phyloP scores from a whole-genome alignment of 1,140 invertebrate species.

The Drosophila nikananu region DNA sequence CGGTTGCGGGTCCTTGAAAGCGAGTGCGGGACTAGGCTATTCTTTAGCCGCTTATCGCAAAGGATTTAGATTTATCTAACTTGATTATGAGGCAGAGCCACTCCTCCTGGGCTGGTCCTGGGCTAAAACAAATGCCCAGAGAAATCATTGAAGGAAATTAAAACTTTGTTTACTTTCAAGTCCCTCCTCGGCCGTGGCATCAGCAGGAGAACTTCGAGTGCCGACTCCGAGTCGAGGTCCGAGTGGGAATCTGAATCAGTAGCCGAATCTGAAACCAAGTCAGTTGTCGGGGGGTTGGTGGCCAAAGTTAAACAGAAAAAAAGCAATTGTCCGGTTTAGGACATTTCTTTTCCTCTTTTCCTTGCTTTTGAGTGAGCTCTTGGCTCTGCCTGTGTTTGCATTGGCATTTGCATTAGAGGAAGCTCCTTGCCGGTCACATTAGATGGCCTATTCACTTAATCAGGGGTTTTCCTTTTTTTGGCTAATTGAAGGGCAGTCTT shows the following conservation, averaged over 20 bases:
- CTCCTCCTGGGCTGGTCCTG: slow-evolving; percentile 12
- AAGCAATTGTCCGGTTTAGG: slow-evolving; percentile 14
- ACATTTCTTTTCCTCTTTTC: slow-evolving; percentile 17
- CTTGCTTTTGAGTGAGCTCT: too few species aligned
- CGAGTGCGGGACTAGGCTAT: slow-evolving; percentile 44
- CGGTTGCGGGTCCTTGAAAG: neutral
- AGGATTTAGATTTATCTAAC: slow-evolving; percentile 83
- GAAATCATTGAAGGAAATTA: slow-evolving; percentile 83
- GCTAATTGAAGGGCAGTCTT: slow-evolving; percentile 63
- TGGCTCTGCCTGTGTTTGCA: neutral
- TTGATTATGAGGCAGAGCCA: slow-evolving; percentile 68
- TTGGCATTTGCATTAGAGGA: neutral
- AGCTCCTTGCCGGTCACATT: slow-evolving; percentile 36
- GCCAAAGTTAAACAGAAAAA: slow-evolving; percentile 17
- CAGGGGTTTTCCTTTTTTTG: slow-evolving; percentile 43
- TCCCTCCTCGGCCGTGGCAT: slow-evolving; percentile 30
- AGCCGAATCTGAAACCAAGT: slow-evolving; percentile 1
- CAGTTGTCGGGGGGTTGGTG: neutral
- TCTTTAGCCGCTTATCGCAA: slow-evolving; percentile 79
- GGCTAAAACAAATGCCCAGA: slow-evolving; percentile 75
- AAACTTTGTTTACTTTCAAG: slow-evolving; percentile 81
- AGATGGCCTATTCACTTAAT: slow-evolving; percentile 66
- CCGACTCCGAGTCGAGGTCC: neutral
- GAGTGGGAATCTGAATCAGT: slow-evolving; percentile 1
- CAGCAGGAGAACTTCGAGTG: neutral